These are phyloP conservation scores for Narcine bancroftii DNA, from an alignment of 2,113 vertebrate genomes.

Conservation along the genomic window DNA sequence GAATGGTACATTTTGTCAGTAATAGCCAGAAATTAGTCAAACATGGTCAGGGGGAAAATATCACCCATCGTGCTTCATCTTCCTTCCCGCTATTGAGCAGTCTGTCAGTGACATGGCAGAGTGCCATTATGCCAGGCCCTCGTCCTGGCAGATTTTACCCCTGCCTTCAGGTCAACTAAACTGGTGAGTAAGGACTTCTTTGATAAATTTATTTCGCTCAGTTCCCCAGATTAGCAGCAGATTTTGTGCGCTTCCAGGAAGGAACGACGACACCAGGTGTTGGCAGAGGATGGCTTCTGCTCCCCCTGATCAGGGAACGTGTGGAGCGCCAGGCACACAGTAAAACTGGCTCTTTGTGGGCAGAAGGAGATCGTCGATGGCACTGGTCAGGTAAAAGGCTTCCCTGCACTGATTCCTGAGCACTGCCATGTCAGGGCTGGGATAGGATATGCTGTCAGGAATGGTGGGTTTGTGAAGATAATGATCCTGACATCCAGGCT, in stretches of 20 bases:
- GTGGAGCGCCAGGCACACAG: background rate
- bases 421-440: background rate
- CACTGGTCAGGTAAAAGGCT: no score
- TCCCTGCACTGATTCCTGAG: no score
- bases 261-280: background rate
- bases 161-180: background rate
- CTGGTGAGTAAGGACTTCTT: background rate
- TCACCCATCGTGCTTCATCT: background rate
- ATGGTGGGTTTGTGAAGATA: background rate
- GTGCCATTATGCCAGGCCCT: background rate
- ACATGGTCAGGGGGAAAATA: background rate
- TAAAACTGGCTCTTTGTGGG: background rate
- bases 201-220: background rate
- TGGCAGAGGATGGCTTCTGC: no score
- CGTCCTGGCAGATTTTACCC: background rate
- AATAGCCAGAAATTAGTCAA: slow-evolving; percentile 29
- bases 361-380: no score
- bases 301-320: background rate
- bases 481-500: background rate
- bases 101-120: background rate
- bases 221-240: background rate
- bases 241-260: background rate
- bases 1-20: slow-evolving; percentile 29
- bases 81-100: background rate
- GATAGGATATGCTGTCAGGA: background rate